Conservation (phyloP, 2,888 invertebrate genomes). For the Girardia tigrina region DNA sequence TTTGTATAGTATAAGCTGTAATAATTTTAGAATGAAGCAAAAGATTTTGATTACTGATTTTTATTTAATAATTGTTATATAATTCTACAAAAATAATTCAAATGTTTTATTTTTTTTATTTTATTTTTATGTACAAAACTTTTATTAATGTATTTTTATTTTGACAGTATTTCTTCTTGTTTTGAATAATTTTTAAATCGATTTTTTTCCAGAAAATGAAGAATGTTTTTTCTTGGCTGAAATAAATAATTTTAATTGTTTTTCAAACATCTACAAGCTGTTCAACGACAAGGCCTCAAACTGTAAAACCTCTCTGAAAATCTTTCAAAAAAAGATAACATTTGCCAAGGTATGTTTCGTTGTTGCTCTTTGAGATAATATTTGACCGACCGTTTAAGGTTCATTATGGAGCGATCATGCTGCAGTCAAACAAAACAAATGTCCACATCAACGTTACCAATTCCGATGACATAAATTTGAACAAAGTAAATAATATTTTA, state of each 20-base stretch:
- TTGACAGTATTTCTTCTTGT: too few relatives aligned
- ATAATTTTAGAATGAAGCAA: too few relatives aligned
- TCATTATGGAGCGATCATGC: not conserved
- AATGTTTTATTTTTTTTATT: too few relatives aligned
- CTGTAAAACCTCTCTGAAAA: not conserved
- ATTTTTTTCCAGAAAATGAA: not conserved
- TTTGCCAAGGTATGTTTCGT: not conserved
- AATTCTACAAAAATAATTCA: too few relatives aligned
- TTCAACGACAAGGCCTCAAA: not conserved
- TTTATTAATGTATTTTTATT: too few relatives aligned
- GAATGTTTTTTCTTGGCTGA: not conserved
- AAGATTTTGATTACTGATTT: too few relatives aligned
- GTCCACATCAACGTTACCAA: not conserved
- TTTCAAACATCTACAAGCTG: not conserved
- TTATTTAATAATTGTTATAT: too few relatives aligned
- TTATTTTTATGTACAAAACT: too few relatives aligned
- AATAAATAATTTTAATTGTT: constrained; percentile 3
- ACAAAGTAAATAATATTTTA: too few relatives aligned
- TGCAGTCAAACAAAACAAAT: not conserved
- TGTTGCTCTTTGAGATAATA: not conserved
- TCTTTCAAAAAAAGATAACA: not conserved
- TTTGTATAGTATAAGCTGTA: too few relatives aligned
- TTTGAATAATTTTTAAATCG: too few relatives aligned
- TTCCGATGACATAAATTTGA: not conserved
- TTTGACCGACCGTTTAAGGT: not conserved